Base-by-base conservation (phyloP, 2,113 vertebrate genomes). In the Paramormyrops kingsleyae region DNA sequence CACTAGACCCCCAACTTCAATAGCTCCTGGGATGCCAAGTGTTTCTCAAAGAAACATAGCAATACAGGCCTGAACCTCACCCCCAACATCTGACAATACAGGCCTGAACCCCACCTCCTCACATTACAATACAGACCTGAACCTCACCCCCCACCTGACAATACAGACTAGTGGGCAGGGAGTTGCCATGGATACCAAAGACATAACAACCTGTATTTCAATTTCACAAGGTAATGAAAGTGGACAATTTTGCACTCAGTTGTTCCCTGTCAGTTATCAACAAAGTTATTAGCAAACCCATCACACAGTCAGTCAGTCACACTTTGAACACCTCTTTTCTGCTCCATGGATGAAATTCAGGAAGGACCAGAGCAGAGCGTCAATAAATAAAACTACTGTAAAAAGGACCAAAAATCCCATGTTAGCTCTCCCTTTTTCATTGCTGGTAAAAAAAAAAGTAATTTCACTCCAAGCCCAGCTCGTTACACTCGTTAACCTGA, bases 191-290 rank as follows among this genome's bases (percentile, higher is more conserved):
- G 95, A 94, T 95, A 96, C 94, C 90, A 89, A 94, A 93, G 89
- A 95, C 93, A 95, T 91, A 92, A 94, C 92, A 92, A 94, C 93
- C 93, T 93, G 92, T 94, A 95, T 94, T 95, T 94, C 94, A 95
- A 94, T 96, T 95, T 94, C 91, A 92, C 92, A 94, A 96, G 94
- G 94, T 94, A 96, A 95, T 92, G 92, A 95, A 92, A 95, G 92
- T 90, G 94, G 94, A 96, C 95, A 92, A 92, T 92, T 93, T 95
- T 92, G 91, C 91, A 93, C 90, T 93, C 93, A 94, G 96, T 97
- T 95, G 94, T 90, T 96, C 96, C 95, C 93, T 96, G 97, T 95
- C 96, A 95, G 92, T 93, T 95, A 95, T 94, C 95, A 96, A 94
- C 94, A 96, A 95, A 96, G 92, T 93, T 95, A 95, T 94, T 95